These are phyloP conservation scores for Heliconius hewitsoni DNA, from an alignment of 1,140 invertebrate genomes.

Conservation along the genomic window DNA sequence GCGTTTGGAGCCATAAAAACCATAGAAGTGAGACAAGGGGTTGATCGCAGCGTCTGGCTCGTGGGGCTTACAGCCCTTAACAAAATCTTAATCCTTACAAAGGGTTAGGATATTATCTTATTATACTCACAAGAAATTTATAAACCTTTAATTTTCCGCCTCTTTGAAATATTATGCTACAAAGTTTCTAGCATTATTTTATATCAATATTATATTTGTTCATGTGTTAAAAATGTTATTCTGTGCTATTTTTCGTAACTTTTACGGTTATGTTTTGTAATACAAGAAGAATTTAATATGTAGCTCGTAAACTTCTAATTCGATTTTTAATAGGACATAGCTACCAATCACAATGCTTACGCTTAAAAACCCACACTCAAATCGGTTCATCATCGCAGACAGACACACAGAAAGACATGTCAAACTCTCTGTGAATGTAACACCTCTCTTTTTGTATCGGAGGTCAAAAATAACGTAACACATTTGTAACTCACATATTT, in stretches of 20 bases:
- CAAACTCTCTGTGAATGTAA: no score
- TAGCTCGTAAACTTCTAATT: no score
- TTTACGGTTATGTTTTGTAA: no score
- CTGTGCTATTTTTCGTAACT: no score
- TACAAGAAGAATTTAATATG: no score
- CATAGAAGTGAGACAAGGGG: constrained; percentile 66
- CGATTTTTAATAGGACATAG: no score
- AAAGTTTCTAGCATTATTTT: not conserved
- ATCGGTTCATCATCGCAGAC: no score
- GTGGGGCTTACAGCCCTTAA: constrained; percentile 64
- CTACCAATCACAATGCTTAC: no score
- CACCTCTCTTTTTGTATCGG: no score
- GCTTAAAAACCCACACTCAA: no score
- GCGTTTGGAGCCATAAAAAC: constrained; percentile 57
- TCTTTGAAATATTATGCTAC: not conserved
- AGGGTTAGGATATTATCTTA: constrained; percentile 80
- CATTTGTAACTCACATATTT: not conserved
- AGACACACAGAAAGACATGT: no score
- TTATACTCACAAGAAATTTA: constrained; percentile 73
- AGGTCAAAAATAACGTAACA: not conserved
- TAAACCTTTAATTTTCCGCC: constrained; percentile 65
- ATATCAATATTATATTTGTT: not conserved
- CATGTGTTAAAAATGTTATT: no score
- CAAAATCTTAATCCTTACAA: constrained; percentile 80
- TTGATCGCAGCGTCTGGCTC: constrained; percentile 59